Percentiles rank a stretch among this genome's conserved stretches.
Evolutionary conservation across 2,797 vertebrate genomes (phyloP).

Genomic region (Varecia variegata): DNA sequence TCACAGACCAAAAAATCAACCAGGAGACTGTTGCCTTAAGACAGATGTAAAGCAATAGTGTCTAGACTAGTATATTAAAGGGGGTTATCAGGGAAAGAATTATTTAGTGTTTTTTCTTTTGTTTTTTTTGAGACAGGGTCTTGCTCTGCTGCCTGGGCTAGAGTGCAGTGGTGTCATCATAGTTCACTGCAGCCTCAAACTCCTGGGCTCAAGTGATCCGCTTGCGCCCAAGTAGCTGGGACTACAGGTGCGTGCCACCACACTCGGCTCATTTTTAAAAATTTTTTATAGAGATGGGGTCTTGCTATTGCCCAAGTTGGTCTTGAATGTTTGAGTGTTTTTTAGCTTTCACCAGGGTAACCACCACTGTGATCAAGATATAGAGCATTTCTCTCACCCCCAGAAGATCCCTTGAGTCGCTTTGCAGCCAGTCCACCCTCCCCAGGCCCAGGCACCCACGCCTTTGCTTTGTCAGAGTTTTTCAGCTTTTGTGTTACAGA

Average conservation of each 20-base stretch:
- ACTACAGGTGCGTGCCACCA: neutral
- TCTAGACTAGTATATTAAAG: neutral
- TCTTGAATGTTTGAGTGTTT: neutral
- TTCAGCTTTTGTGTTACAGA: neutral
- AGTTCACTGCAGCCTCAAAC: neutral
- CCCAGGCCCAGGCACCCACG: neutral
- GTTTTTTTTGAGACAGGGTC: neutral
- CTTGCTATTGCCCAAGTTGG: neutral
- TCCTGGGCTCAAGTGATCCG: neutral
- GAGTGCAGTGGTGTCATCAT: neutral
- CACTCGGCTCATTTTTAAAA: neutral
- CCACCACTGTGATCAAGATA: neutral
- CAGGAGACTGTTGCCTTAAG: neutral
- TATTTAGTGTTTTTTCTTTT: neutral
- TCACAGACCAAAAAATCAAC: neutral
- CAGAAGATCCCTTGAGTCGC: neutral
- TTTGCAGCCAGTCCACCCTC: neutral
- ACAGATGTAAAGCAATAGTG: neutral
- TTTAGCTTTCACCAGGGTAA: neutral
- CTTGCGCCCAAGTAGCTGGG: neutral
- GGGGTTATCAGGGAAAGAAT: neutral
- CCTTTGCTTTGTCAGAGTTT: constrained; percentile 4
- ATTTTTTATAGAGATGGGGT: neutral
- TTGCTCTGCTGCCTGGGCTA: neutral
- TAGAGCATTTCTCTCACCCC: neutral